Percentiles rank a stretch among this genome's conserved stretches.
Evolutionary conservation across 2,888 invertebrate species (phyloP).

Genomic region (Pocota personata): DNA sequence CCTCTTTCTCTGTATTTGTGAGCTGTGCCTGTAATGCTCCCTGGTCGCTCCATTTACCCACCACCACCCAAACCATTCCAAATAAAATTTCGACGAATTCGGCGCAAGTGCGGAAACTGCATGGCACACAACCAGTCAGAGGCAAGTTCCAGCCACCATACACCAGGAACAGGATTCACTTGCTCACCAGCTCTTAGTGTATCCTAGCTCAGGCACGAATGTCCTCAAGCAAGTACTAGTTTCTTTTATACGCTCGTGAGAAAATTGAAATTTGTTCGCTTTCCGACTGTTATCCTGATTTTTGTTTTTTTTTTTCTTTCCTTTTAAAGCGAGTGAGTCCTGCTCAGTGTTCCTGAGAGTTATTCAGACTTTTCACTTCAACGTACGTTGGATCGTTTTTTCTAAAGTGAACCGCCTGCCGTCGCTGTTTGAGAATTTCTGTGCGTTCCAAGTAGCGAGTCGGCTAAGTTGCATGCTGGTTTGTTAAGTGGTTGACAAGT

Average conservation of each 20-base stretch:
- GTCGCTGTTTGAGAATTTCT: conserved; percentile 18
- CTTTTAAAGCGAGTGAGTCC: not conserved
- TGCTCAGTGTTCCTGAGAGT: conserved; percentile 5
- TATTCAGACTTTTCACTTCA: conserved; percentile 52
- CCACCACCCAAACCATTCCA: not conserved
- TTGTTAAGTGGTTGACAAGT: conserved; percentile 38
- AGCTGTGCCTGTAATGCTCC: conserved; percentile 37
- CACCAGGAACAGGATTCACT: conserved; percentile 49
- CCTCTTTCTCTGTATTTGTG: conserved; percentile 17
- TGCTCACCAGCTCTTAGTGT: conserved; percentile 47
- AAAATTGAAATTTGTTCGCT: conserved; percentile 40
- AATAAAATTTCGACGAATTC: conserved; percentile 11
- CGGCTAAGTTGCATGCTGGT: conserved; percentile 43
- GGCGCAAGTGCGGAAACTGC: conserved; percentile 73
- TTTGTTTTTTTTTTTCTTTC: conserved; percentile 2
- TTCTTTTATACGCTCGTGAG: conserved; percentile 36
- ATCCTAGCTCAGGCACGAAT: conserved; percentile 46
- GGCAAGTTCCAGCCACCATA: conserved; percentile 52
- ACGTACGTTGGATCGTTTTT: conserved; percentile 41
- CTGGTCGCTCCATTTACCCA: conserved; percentile 15
- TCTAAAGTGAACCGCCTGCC: not conserved
- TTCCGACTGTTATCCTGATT: conserved; percentile 14
- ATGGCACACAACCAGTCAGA: conserved; percentile 63
- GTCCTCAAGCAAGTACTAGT: conserved; percentile 40
- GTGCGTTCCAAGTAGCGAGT: conserved; percentile 31